These are phyloP conservation scores for Geococcyx californianus DNA, from an alignment of 2,113 vertebrate species.

Conservation along the genomic window DNA sequence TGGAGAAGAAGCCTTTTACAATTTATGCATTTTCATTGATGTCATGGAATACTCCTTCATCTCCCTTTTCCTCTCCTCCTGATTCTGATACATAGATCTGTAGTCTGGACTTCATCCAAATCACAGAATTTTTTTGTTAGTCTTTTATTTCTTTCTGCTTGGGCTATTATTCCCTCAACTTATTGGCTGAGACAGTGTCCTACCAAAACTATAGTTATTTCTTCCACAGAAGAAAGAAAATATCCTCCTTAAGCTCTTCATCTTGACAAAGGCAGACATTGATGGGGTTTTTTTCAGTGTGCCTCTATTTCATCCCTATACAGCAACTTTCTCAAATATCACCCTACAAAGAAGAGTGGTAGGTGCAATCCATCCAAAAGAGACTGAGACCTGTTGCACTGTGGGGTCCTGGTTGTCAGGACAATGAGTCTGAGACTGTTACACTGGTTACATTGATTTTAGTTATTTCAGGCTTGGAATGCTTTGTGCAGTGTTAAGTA, in stretches of 20 bases:
- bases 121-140: background rate
- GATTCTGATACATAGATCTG: background rate
- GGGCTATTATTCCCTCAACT: background rate
- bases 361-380: background rate
- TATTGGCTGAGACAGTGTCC: background rate
- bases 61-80: background rate
- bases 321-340: background rate
- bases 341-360: background rate
- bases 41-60: background rate
- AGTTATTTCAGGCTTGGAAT: background rate
- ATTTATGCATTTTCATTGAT: background rate
- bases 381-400: background rate
- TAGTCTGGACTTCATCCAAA: background rate
- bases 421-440: background rate
- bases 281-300: background rate
- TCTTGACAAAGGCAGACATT: background rate
- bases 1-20: background rate
- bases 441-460: background rate
- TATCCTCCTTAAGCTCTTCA: background rate
- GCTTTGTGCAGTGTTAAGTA: background rate
- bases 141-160: background rate
- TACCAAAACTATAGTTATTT: background rate
- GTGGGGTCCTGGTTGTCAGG: background rate
- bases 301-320: background rate
- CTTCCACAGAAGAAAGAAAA: background rate